phyloP scores from a whole-genome alignment of 2,113 vertebrate species.

The Dasyornis broadbenti region DNA sequence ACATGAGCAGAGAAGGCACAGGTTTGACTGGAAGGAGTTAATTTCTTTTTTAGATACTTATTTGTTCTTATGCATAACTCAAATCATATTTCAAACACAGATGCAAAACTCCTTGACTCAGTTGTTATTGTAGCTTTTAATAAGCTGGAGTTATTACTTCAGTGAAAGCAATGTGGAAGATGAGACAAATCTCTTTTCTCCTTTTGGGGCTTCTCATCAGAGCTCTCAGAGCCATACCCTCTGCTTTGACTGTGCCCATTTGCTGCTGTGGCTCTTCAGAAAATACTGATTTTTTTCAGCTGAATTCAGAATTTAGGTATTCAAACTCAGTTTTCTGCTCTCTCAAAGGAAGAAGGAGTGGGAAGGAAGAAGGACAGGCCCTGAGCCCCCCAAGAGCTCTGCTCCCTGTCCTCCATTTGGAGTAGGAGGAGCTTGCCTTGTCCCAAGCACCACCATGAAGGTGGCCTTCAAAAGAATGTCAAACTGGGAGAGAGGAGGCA shows the following conservation, averaged over 20 bases:
- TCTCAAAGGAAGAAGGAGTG: neutral
- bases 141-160: neutral
- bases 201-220: neutral
- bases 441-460: neutral
- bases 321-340: neutral
- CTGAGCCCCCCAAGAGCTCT: rapidly evolving
- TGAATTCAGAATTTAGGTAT: neutral
- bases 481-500: neutral
- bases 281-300: neutral
- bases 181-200: neutral
- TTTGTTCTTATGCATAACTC: neutral
- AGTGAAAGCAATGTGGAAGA: neutral
- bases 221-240: neutral
- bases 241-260: neutral
- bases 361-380: neutral
- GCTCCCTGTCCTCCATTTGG: rapidly evolving
- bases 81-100: neutral
- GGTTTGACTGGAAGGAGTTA: neutral
- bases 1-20: neutral
- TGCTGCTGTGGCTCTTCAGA: neutral
- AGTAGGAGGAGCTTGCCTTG: neutral
- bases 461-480: neutral
- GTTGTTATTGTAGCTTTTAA: neutral
- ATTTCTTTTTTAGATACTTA: neutral
- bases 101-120: neutral